A percentile compares a stretch with the other conserved stretches of the same genome.
These are phyloP conservation scores for Anoplopoma fimbria DNA, from an alignment of 2,113 vertebrate genomes.

Conservation along the genomic window DNA sequence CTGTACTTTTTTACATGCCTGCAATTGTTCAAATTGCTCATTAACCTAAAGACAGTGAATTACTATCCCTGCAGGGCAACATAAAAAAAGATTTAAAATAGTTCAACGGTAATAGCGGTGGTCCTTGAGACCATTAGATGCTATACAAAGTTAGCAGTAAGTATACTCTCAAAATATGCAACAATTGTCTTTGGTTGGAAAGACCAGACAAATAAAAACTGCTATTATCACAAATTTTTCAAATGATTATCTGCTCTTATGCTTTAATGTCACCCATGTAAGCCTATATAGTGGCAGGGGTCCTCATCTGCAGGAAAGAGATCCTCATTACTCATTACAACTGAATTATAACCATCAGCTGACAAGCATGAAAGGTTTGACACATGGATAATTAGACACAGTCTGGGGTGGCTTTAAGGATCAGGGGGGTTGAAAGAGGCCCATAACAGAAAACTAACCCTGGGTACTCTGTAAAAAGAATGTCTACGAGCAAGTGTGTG, in stretches of 20 bases:
- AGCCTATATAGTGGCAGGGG: neutral
- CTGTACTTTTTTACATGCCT: no score
- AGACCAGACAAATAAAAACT: neutral
- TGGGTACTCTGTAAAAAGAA: neutral
- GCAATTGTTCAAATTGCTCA: neutral
- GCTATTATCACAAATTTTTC: neutral
- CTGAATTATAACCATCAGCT: conserved; percentile 47
- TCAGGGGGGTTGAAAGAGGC: neutral
- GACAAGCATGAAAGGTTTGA: conserved; percentile 38
- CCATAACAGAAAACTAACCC: conserved; percentile 6
- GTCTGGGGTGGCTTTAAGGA: conserved; percentile 17
- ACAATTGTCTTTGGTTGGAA: neutral
- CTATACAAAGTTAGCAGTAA: neutral
- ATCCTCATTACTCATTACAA: conserved; percentile 55
- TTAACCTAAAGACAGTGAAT: neutral
- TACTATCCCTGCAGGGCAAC: neutral
- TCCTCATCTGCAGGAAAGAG: conserved; percentile 34
- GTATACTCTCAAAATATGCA: neutral
- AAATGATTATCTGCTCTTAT: conserved; percentile 1
- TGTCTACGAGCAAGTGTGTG: neutral
- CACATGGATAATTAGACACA: conserved; percentile 44
- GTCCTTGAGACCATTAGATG: neutral
- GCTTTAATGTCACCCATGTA: conserved; percentile 25
- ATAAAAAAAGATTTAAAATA: neutral
- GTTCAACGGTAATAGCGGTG: neutral